Base-by-base conservation (phyloP, 2,797 vertebrate genomes). In the Danio jaintianensis region DNA sequence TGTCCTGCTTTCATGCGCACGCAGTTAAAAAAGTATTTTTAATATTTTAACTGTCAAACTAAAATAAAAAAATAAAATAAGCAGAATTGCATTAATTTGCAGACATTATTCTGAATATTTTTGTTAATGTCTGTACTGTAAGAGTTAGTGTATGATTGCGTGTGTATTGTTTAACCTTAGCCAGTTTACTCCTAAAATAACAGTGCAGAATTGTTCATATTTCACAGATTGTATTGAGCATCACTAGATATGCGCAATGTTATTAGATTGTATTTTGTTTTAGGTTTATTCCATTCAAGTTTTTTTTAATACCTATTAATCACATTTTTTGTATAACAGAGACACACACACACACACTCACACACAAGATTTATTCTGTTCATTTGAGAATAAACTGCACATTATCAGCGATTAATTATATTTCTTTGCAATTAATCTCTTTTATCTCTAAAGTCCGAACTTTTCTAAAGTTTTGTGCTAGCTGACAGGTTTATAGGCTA, bases 401-500 rank as follows among this genome's bases (percentile, higher is more conserved):
- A 36, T 48, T n/a, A 43, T 12, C 20, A 5, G 0, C 18, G 11
- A 5, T 12, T 0, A 36, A 36, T 40, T n/a, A 36, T n/a, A 52
- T 18, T 38, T 40, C 4, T 40, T 38, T 29, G 2, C n/a, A 1
- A 7, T 47, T 36, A 0, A 0, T 38, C 61, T 50, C 22, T 73
- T 42, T 43, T 29, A 29, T 45, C 6, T 53, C 6, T n/a, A 18
- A 0, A 53, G 16, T 53, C 16, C 29, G 4, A 63, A 22, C 48
- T 20, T 56, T 58, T 7, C 16, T 7, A 16, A 45, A 59, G 38
- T 55, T 43, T 16, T 22, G 45, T 10, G 74, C 43, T 43, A 12
- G 38, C 56, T 45, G 64, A 70, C 64, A 47, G 12, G n/a, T 78
- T 58, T 56, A 71, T 62, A 55, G 29, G 47, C 2, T 66, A 8